These are phyloP conservation scores for Ia io DNA, from an alignment of 2,113 vertebrate species.

Conservation along the genomic window DNA sequence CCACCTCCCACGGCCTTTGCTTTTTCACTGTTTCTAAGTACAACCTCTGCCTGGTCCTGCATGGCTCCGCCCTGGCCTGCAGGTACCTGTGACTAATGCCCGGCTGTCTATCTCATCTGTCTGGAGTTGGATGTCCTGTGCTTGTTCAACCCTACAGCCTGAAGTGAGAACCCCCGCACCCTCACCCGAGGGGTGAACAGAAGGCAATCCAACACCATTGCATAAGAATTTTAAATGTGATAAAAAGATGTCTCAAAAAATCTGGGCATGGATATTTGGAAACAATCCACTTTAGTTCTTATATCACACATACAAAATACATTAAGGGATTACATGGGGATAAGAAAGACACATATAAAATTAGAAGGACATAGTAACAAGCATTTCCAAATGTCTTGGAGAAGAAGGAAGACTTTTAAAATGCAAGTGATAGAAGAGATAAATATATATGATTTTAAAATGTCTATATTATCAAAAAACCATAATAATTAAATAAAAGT, in stretches of 20 bases:
- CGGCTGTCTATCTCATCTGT: background rate
- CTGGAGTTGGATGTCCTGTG: background rate
- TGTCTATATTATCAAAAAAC: background rate
- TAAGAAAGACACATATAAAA: background rate
- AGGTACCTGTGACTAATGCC: background rate
- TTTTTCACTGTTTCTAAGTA: background rate
- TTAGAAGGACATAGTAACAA: background rate
- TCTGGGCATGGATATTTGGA: background rate
- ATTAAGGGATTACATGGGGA: background rate
- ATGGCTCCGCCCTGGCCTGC: background rate
- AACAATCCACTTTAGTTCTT: background rate
- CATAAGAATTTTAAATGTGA: background rate
- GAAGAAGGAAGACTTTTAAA: background rate
- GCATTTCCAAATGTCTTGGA: constrained; percentile 7
- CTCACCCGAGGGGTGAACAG: background rate
- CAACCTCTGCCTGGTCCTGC: background rate
- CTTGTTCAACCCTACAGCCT: background rate
- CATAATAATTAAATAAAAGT: background rate
- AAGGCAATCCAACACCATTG: background rate
- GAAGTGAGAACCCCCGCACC: background rate
- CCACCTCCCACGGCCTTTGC: background rate
- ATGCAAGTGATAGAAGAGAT: background rate
- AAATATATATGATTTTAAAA: background rate
- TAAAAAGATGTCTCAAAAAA: background rate
- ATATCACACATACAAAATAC: background rate